These are phyloP conservation scores for Lutjanus campechanus DNA, from an alignment of 2,797 vertebrate species.

Conservation along the genomic window DNA sequence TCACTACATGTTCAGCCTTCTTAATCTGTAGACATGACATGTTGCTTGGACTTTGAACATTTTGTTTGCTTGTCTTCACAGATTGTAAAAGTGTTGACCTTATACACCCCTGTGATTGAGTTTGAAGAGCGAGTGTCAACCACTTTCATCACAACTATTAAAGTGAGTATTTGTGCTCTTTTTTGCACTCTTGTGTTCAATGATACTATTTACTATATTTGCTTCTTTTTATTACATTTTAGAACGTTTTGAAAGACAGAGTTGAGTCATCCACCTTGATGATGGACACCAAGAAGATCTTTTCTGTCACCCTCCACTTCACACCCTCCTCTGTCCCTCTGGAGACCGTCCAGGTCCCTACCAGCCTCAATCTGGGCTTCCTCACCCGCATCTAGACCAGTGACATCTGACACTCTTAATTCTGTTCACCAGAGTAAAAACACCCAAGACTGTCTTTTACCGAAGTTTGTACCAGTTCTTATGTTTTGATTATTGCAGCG, in stretches of 20 bases:
- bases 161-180: constrained; percentile 82
- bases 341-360: constrained; percentile 96
- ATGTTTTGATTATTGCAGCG: constrained; percentile 1
- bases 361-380: constrained; percentile 93
- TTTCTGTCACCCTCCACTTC: constrained; percentile 92
- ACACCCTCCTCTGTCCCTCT: constrained; percentile 92
- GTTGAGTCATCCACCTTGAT: constrained; percentile 92
- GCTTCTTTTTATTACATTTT: constrained; percentile 12
- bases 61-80: constrained; percentile 64
- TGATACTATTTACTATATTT: not conserved
- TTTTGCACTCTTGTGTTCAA: not conserved
- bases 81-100: constrained; percentile 95
- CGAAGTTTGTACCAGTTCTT: not conserved
- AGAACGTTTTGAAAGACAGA: constrained; percentile 92
- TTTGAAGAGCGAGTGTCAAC: constrained; percentile 95
- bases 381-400: constrained; percentile 89
- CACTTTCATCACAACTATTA: constrained; percentile 90
- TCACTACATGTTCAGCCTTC: not conserved
- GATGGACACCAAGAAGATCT: constrained; percentile 96
- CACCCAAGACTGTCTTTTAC: constrained; percentile 3
- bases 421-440: constrained; percentile 18
- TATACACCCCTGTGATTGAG: constrained; percentile 96
- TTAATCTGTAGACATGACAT: not conserved
- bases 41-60: not conserved
- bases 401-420: constrained; percentile 12